Evolutionary conservation across 2,113 vertebrate genomes (phyloP).

Genomic region (Ellobius talpinus): DNA sequence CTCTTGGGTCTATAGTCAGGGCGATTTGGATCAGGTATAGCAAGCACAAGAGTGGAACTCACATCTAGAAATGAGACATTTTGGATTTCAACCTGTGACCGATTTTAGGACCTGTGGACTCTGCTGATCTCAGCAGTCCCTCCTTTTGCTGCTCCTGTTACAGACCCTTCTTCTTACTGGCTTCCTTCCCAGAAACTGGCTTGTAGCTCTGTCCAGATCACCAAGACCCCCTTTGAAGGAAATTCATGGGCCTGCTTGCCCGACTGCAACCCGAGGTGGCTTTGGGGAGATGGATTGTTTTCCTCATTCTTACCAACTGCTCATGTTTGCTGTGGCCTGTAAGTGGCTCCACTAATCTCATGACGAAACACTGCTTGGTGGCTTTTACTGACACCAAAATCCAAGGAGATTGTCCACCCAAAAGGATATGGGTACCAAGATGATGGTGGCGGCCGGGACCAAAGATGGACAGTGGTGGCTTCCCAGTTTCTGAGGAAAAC

Average conservation of each 20-base stretch:
- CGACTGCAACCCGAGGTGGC: not conserved
- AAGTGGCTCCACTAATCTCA: not conserved
- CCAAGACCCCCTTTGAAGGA: not conserved
- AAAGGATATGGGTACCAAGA: not conserved
- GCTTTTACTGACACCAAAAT: not conserved
- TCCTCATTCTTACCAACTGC: not conserved
- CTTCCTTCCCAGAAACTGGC: not conserved
- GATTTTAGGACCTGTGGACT: not conserved
- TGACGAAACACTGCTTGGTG: rapidly evolving
- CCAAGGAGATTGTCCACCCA: not conserved
- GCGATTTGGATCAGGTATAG: not conserved
- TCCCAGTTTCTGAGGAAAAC: not conserved
- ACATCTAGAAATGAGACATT: not conserved
- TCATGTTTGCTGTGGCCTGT: too few relatives aligned
- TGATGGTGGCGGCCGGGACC: too few relatives aligned
- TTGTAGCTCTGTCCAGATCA: not conserved
- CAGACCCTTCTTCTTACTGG: not conserved
- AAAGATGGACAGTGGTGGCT: too few relatives aligned
- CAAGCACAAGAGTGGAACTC: not conserved
- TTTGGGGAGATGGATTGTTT: not conserved
- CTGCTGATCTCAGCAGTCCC: not conserved
- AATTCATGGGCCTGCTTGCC: not conserved
- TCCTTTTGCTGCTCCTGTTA: not conserved
- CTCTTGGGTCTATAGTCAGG: not conserved
- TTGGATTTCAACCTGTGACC: too few relatives aligned